Percentiles rank a stretch among this genome's conserved stretches.
Evolutionary conservation across 2,113 vertebrate species (phyloP).

Genomic region (Austrofundulus limnaeus): DNA sequence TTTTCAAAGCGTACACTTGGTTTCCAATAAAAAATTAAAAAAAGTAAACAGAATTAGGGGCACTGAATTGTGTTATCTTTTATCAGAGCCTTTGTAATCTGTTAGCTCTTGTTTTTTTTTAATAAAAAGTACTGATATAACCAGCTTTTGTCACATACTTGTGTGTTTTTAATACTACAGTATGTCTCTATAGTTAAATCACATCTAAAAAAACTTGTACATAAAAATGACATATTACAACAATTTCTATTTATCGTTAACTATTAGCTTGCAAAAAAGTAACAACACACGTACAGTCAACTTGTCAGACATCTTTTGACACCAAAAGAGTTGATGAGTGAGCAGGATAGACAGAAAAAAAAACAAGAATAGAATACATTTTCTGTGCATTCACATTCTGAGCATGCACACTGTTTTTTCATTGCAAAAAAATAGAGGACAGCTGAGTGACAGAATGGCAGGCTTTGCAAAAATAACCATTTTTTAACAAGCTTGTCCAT

Average conservation of each 20-base stretch:
- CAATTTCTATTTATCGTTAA: not conserved
- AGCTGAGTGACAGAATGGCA: conserved; percentile 58
- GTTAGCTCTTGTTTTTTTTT: not conserved
- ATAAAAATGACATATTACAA: not conserved
- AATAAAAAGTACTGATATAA: too few species aligned
- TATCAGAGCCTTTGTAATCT: not conserved
- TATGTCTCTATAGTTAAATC: not conserved
- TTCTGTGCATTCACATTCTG: conserved; percentile 27
- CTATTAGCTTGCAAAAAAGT: not conserved
- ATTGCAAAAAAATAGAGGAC: conserved; percentile 35
- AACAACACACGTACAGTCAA: not conserved
- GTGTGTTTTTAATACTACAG: too few species aligned
- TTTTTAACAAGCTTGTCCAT: conserved; percentile 52
- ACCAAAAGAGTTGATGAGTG: conserved; percentile 5
- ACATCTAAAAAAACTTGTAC: not conserved
- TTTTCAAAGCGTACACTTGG: not conserved
- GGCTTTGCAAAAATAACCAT: conserved; percentile 41
- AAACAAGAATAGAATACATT: conserved; percentile 9
- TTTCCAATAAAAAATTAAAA: too few species aligned
- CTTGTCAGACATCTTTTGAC: conserved; percentile 1
- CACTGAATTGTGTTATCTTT: too few species aligned
- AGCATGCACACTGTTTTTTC: conserved; percentile 23
- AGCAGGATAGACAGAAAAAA: conserved; percentile 4
- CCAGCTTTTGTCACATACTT: not conserved
- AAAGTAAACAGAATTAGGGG: too few species aligned